Evolutionary conservation across 2,113 vertebrate species (phyloP).

Genomic region (Cisticola juncidis): DNA sequence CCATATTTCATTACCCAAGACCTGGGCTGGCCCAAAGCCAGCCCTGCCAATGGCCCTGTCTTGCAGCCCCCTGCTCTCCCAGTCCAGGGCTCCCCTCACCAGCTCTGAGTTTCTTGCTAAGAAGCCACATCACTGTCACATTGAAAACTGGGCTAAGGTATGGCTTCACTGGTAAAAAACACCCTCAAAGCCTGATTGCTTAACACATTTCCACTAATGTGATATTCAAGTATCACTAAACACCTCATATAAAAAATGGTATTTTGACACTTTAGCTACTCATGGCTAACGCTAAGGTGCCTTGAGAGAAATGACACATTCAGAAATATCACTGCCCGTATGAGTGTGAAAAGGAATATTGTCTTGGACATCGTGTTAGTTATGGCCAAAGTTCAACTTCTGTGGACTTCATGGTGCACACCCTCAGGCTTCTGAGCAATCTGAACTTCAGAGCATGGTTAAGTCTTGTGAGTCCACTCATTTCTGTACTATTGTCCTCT

Average conservation of each 20-base stretch:
- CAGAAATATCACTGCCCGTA: not conserved
- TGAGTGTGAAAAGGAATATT: not conserved
- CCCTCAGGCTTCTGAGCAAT: not conserved
- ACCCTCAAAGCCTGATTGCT: not conserved
- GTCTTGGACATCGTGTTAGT: not conserved
- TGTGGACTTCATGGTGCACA: not conserved
- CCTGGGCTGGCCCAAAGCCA: not conserved
- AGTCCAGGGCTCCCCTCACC: not conserved
- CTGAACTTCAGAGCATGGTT: not conserved
- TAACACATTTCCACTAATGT: slow-evolving; percentile 22
- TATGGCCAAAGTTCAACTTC: not conserved
- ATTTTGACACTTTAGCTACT: not conserved
- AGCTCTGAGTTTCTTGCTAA: not conserved
- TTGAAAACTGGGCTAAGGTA: not conserved
- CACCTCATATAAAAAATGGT: not conserved
- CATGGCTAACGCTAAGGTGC: not conserved
- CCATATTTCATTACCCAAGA: not conserved
- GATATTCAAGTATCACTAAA: not conserved
- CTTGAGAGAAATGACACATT: not conserved
- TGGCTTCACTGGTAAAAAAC: not conserved
- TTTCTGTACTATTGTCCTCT: slow-evolving; percentile 3
- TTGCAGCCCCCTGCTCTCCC: not conserved
- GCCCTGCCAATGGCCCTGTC: not conserved
- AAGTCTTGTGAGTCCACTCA: not conserved
- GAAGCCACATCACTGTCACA: not conserved